A percentile compares a stretch with the other conserved stretches of the same genome.
Evolutionary conservation across 2,113 vertebrate species (phyloP).

Genomic region (Myotis brandtii): DNA sequence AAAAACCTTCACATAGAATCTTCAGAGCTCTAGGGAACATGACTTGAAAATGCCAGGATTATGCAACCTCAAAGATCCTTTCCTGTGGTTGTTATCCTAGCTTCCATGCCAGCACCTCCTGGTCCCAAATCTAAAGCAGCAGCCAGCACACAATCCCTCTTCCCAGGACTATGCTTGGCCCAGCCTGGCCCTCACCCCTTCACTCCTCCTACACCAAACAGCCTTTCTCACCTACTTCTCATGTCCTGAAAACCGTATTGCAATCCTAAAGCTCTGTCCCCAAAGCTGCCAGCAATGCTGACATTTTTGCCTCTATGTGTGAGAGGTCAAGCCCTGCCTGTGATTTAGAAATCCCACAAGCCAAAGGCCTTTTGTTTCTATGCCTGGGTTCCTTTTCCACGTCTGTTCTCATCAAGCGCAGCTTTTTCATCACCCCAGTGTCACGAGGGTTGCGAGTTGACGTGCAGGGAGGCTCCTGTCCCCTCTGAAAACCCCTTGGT

Average conservation of each 20-base stretch:
- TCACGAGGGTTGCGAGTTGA: not conserved
- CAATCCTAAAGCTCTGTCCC: not conserved
- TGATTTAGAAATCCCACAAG: conserved; percentile 14
- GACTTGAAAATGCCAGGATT: not conserved
- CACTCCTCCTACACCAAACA: not conserved
- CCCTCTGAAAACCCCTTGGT: conserved; percentile 58
- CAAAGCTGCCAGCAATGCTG: not conserved
- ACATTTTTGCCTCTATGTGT: not conserved
- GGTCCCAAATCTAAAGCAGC: conserved; percentile 38
- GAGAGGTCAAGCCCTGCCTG: not conserved
- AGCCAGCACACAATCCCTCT: not conserved
- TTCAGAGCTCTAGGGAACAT: not conserved
- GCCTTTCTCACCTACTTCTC: not conserved
- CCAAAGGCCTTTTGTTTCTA: not conserved
- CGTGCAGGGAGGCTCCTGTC: conserved; percentile 24
- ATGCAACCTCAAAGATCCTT: not conserved
- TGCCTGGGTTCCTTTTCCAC: not conserved
- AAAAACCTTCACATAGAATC: not conserved
- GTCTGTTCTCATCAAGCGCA: not conserved
- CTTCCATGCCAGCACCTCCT: conserved; percentile 6
- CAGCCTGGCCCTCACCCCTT: not conserved
- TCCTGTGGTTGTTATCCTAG: not conserved
- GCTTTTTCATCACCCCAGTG: not conserved
- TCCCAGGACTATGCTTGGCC: not conserved
- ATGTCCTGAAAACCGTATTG: not conserved